Percentiles rank a stretch among this genome's conserved stretches.
Evolutionary conservation across 2,888 invertebrate genomes (phyloP).

Genomic region (Germaria angustata): DNA sequence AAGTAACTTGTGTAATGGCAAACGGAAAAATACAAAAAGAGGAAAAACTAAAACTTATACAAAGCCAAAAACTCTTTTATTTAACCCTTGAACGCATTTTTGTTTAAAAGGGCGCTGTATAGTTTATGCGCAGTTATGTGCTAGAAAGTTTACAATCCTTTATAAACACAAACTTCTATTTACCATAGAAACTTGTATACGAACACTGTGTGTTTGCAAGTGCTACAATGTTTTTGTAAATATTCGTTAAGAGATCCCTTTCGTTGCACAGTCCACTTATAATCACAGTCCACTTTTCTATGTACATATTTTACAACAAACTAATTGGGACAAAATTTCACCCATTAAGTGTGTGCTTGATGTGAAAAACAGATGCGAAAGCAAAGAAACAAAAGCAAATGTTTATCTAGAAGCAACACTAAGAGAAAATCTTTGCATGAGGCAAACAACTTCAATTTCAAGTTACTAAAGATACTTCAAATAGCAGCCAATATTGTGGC

Average conservation of each 20-base stretch:
- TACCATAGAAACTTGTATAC: background rate
- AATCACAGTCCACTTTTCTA: slow-evolving; percentile 30
- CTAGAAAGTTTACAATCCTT: background rate
- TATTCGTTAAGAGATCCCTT: slow-evolving; percentile 27
- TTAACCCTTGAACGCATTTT: slow-evolving; percentile 30
- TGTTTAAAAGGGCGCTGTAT: background rate
- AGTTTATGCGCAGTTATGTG: background rate
- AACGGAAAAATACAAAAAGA: slow-evolving; percentile 4
- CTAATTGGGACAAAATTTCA: slow-evolving; percentile 48
- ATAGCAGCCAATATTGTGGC: background rate
- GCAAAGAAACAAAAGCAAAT: slow-evolving; percentile 14
- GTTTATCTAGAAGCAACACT: slow-evolving; percentile 16
- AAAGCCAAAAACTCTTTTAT: slow-evolving; percentile 12
- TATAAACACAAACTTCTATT: background rate
- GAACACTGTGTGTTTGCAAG: background rate
- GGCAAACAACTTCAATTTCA: slow-evolving; percentile 12
- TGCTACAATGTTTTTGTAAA: slow-evolving; percentile 17
- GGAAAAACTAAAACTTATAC: background rate
- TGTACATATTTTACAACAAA: slow-evolving; percentile 48
- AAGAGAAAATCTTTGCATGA: slow-evolving; percentile 6
- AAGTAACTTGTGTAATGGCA: background rate
- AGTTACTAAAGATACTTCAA: background rate
- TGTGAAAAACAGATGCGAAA: background rate
- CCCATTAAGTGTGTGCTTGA: background rate
- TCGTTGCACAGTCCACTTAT: slow-evolving; percentile 26